Evolutionary conservation across 2,797 vertebrate genomes (phyloP).

Genomic region (Odontamblyopus rebecca): DNA sequence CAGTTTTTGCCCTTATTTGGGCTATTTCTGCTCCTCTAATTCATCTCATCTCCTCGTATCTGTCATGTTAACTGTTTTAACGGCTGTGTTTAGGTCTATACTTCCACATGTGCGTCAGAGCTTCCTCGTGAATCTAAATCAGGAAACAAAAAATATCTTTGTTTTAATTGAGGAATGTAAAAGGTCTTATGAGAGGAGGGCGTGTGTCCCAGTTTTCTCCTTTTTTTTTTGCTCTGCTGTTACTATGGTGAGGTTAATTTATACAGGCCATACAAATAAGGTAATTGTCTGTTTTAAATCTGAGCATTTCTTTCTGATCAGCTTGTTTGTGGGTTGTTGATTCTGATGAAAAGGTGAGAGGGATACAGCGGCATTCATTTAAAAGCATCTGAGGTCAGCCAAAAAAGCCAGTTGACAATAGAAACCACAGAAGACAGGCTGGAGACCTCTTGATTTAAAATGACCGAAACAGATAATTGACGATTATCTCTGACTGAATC

Average conservation of each 20-base stretch:
- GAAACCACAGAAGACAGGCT: too few relatives aligned
- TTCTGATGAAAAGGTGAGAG: neutral
- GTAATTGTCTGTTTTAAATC: neutral
- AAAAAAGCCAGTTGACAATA: too few relatives aligned
- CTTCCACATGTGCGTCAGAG: slow-evolving; percentile 12
- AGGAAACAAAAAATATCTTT: neutral
- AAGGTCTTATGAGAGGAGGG: slow-evolving; percentile 49
- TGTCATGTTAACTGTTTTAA: slow-evolving; percentile 5
- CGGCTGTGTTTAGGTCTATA: slow-evolving; percentile 6
- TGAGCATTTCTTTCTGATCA: too few relatives aligned
- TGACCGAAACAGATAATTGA: too few relatives aligned
- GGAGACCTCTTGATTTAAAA: too few relatives aligned
- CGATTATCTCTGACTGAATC: too few relatives aligned
- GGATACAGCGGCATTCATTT: too few relatives aligned
- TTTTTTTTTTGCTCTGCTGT: slow-evolving; percentile 64
- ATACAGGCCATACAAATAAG: slow-evolving; percentile 71
- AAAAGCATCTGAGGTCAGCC: too few relatives aligned
- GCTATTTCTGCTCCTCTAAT: slow-evolving; percentile 1
- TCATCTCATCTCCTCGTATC: neutral
- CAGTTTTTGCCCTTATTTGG: slow-evolving; percentile 10
- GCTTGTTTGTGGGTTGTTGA: neutral
- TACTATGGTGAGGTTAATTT: slow-evolving; percentile 78
- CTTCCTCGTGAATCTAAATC: slow-evolving; percentile 37
- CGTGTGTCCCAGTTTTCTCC: slow-evolving; percentile 71
- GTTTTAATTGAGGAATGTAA: slow-evolving; percentile 34